These are phyloP conservation scores for Aphrophora alni DNA, from an alignment of 2,888 invertebrate species.

Conservation along the genomic window DNA sequence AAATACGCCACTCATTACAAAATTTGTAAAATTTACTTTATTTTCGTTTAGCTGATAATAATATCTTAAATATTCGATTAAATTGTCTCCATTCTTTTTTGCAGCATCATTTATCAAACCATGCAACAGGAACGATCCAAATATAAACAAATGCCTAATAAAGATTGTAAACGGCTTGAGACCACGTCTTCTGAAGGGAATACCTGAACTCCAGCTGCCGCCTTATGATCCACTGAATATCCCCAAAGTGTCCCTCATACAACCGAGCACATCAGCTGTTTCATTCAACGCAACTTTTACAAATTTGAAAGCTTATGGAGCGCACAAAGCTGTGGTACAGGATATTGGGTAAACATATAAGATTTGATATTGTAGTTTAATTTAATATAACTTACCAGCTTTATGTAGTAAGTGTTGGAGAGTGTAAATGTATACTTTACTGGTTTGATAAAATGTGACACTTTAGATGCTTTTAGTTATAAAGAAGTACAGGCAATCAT, in stretches of 20 bases:
- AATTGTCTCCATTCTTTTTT: slow-evolving; percentile 29
- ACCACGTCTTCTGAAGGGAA: slow-evolving; percentile 44
- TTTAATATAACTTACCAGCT: too few relatives aligned
- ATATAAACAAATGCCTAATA: slow-evolving; percentile 50
- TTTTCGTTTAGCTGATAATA: too few relatives aligned
- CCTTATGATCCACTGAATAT: slow-evolving; percentile 47
- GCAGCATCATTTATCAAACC: slow-evolving; percentile 51
- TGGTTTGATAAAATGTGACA: too few relatives aligned
- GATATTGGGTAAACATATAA: slow-evolving; percentile 42
- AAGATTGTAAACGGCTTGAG: slow-evolving; percentile 42
- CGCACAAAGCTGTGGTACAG: slow-evolving; percentile 37
- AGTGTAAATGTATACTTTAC: too few relatives aligned
- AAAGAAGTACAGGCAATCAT: too few relatives aligned
- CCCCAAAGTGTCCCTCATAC: slow-evolving; percentile 41
- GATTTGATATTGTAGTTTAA: too few relatives aligned
- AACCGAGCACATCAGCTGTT: slow-evolving; percentile 39
- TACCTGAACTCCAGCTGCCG: slow-evolving; percentile 44
- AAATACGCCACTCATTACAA: too few relatives aligned
- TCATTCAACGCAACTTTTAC: slow-evolving; percentile 41
- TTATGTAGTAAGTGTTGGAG: too few relatives aligned
- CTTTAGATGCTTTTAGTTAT: too few relatives aligned
- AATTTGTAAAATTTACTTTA: too few relatives aligned
- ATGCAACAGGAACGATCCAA: slow-evolving; percentile 50
- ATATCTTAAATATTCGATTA: too few relatives aligned
- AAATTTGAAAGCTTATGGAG: slow-evolving; percentile 39